Percentiles rank a stretch among this genome's conserved stretches.
These are phyloP conservation scores for Aphidius gifuensis DNA, from an alignment of 1,140 invertebrate species.

Conservation along the genomic window DNA sequence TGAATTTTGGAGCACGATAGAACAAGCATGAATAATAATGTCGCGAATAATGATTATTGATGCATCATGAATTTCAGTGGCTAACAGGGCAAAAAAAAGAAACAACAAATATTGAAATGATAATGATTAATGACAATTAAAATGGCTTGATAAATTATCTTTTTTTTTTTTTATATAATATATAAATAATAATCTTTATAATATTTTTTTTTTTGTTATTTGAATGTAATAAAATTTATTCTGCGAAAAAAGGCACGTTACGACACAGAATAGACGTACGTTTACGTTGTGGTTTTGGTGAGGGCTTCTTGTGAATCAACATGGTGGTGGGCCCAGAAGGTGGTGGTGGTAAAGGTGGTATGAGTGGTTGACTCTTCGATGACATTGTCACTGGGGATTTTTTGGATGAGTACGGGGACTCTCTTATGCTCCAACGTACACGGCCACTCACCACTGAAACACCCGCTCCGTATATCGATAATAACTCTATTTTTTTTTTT, in stretches of 20 bases:
- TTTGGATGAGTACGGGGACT: constrained; percentile 37
- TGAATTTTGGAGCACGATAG: too few species aligned
- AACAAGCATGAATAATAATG: too few species aligned
- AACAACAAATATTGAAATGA: too few species aligned
- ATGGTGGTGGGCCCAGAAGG: constrained; percentile 42
- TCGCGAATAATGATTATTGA: too few species aligned
- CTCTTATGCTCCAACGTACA: constrained; percentile 49
- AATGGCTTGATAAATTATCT: too few species aligned
- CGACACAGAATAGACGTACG: constrained; percentile 41
- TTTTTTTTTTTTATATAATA: too few species aligned
- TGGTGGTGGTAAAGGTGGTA: constrained; percentile 43
- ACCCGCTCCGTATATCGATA: constrained; percentile 44
- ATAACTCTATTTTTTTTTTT: constrained; percentile 30
- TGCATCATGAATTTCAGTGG: too few species aligned
- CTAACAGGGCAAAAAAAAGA: too few species aligned
- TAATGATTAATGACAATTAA: too few species aligned
- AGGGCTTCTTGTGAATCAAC: constrained; percentile 41
- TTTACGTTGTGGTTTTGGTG: constrained; percentile 44
- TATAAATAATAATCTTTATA: too few species aligned
- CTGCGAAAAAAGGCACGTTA: constrained; percentile 19
- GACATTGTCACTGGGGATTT: constrained; percentile 32
- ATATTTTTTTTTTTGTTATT: too few species aligned
- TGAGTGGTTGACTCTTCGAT: constrained; percentile 36
- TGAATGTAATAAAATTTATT: too few species aligned
- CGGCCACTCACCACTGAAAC: constrained; percentile 49